Evolutionary conservation across 2,113 vertebrate genomes (phyloP), one percentile per base, ranked within the genome.

Genomic region (Myrmophylax atrothorax): DNA sequence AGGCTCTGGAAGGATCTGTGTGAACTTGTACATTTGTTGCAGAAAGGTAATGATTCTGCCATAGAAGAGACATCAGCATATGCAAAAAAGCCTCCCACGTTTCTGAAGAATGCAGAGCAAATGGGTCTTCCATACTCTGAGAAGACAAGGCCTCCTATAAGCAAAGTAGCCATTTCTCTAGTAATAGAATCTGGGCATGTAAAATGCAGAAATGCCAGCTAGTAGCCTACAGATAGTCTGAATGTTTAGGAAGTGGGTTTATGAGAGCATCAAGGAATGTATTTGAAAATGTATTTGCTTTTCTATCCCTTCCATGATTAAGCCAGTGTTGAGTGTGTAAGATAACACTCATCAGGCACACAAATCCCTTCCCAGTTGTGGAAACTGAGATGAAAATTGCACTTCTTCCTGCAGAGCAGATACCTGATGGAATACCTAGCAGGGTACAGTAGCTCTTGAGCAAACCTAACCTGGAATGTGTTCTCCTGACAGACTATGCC

Each of bases 1-100:
- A 84, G 84, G 84, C 89, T 96, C 95, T 96, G 84, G 87, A 95
- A 91, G 93, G 69, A 95, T 94, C 81, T 89, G 40, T 85, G 69
- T 84, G 81, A 89, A 75, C 84, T 94, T 94, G 53, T 93, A 72
- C 67, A 1, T 94, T 91, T 94, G 83, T 96, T 95, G 74, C 93
- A 94, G 89, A 84, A 91, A 91, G 87, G 74, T 96, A 91, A 96
- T 94, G 87, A 94, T 94, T 78, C 80, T 92, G 60, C 87, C 78
- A 44, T 79, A 84, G 44, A 96, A 80, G 69, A 95, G 69, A 68
- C 58, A 67, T 52, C 86, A 90, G 64, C 84, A 84, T 44, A n/a
- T 87, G 38, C 20, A 63, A 63, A 74, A 38, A 53, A 3, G 0
- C 2, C 22, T 3, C 7, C 28, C 20, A 0, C 63, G 18, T 64